phyloP scores from a whole-genome alignment of 2,797 vertebrate genomes.

The Enteromius argenteus region DNA sequence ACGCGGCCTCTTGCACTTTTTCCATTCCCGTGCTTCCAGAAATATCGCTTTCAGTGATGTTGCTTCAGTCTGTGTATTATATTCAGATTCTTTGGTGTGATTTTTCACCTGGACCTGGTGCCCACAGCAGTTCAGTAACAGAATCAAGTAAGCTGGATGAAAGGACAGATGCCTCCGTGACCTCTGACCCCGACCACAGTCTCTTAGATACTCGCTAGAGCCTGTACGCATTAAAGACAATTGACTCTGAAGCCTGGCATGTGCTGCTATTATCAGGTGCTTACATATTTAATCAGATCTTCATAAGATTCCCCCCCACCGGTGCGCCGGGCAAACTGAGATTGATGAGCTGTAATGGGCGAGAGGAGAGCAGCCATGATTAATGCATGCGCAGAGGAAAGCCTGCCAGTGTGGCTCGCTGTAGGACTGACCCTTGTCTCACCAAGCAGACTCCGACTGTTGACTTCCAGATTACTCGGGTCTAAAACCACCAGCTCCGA shows the following conservation, averaged over 20 bases:
- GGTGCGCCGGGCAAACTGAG: constrained; percentile 70
- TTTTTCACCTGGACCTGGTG: not conserved
- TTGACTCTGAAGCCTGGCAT: constrained; percentile 64
- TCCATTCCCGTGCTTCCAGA: not conserved
- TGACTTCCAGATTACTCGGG: not conserved
- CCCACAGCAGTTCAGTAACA: not conserved
- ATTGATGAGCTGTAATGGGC: constrained; percentile 77
- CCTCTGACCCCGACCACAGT: constrained; percentile 3
- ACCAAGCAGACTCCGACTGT: constrained; percentile 4
- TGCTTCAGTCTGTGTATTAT: no score
- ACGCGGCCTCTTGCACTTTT: not conserved
- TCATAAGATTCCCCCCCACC: constrained; percentile 71
- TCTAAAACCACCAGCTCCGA: not conserved
- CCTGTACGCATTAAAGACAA: constrained; percentile 44
- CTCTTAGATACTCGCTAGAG: not conserved
- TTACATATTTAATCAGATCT: constrained; percentile 80
- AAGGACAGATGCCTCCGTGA: not conserved
- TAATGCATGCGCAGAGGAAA: constrained; percentile 64
- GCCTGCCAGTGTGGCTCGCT: constrained; percentile 17
- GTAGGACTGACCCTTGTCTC: constrained; percentile 1
- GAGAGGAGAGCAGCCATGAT: constrained; percentile 72
- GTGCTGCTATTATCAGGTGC: constrained; percentile 73
- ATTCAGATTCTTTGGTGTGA: not conserved
- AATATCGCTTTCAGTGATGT: not conserved
- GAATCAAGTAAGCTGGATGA: not conserved